Conservation (phyloP, 2,797 vertebrate species). For the Lithobates pipiens region DNA sequence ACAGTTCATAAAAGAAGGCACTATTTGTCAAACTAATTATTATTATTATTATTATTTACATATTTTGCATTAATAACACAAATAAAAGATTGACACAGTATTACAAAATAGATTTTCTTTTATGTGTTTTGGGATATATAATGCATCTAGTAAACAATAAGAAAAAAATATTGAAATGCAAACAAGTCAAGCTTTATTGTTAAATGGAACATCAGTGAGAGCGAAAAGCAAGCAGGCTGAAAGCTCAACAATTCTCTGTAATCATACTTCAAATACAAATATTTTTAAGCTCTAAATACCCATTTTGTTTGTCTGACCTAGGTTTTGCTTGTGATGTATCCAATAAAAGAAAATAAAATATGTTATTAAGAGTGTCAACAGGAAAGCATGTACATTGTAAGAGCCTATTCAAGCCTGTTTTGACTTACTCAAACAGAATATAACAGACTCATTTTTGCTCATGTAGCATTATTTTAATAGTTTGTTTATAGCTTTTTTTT, state of each 20-base stretch:
- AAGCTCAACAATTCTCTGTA: slow-evolving; percentile 38
- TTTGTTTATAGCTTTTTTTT: slow-evolving; percentile 13
- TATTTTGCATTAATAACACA: background rate
- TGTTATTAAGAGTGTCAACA: slow-evolving; percentile 17
- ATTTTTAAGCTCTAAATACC: slow-evolving; percentile 25
- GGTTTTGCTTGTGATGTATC: slow-evolving; percentile 43
- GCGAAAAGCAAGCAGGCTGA: slow-evolving; percentile 3
- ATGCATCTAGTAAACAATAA: background rate
- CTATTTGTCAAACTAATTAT: background rate
- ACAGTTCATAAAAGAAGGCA: no score
- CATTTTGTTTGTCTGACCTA: slow-evolving; percentile 21
- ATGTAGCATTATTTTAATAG: slow-evolving; percentile 13
- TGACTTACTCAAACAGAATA: slow-evolving; percentile 27
- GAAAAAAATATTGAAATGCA: slow-evolving; percentile 11
- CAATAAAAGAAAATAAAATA: slow-evolving; percentile 36
- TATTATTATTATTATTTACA: slow-evolving; percentile 1
- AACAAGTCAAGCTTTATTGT: slow-evolving; percentile 22
- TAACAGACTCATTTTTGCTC: slow-evolving; percentile 30
- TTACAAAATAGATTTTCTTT: background rate
- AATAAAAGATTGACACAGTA: background rate
- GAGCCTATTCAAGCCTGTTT: slow-evolving; percentile 39
- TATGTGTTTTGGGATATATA: background rate
- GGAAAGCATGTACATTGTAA: slow-evolving; percentile 41
- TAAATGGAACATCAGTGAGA: slow-evolving; percentile 19
- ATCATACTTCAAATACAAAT: slow-evolving; percentile 43